Conservation (phyloP, 1,140 invertebrate species). For the Bombus cullumanus region DNA sequence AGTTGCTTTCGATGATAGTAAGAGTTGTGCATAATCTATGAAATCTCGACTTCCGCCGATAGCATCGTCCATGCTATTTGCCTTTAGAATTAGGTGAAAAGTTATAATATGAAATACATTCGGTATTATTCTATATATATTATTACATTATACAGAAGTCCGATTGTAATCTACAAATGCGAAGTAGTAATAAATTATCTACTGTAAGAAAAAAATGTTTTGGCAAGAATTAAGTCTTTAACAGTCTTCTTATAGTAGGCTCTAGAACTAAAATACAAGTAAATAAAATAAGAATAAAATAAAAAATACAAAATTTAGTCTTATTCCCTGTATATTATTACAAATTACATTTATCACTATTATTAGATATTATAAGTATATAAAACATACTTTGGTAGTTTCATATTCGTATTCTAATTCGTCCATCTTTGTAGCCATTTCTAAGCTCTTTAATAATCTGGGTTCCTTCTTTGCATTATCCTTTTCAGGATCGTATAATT, state of each 20-base stretch:
- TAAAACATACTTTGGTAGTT: background rate
- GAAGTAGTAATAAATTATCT: no score
- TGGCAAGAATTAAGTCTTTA: no score
- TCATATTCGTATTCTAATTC: background rate
- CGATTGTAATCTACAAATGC: no score
- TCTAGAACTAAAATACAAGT: background rate
- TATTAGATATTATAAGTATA: background rate
- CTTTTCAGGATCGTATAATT: conserved; percentile 78
- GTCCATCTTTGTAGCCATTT: background rate
- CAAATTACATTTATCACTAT: background rate
- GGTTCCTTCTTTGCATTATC: background rate
- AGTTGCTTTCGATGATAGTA: conserved; percentile 18
- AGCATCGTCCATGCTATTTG: background rate
- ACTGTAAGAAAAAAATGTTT: no score
- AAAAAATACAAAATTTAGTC: background rate
- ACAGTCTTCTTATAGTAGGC: no score
- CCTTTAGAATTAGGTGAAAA: background rate
- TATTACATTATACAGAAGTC: no score
- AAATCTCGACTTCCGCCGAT: background rate
- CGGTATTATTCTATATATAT: no score
- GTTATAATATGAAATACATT: background rate
- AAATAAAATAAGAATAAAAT: background rate
- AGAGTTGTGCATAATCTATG: conserved; percentile 11
- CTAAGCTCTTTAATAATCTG: background rate
- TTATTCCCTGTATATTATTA: background rate